These are phyloP conservation scores for Lutraria rhynchaena DNA, from an alignment of 1,140 invertebrate species.

Conservation along the genomic window DNA sequence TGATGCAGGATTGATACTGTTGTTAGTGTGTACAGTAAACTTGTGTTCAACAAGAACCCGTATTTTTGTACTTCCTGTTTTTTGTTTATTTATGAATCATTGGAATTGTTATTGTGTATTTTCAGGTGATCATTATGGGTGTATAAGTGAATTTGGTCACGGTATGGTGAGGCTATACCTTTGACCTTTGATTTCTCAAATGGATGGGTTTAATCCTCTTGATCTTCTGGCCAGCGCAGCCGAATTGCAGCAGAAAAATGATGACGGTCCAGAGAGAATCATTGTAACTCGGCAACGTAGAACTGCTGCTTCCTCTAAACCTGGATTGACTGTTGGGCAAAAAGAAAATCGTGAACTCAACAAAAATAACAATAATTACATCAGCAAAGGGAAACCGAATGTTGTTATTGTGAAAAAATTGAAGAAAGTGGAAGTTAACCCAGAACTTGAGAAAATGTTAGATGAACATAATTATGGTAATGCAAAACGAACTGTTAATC, in stretches of 20 bases:
- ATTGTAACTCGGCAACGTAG: conserved; percentile 21
- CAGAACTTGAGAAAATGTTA: conserved; percentile 69
- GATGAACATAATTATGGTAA: conserved; percentile 72
- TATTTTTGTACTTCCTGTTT: too few relatives aligned
- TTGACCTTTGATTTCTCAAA: conserved; percentile 8
- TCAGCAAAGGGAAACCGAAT: conserved; percentile 49
- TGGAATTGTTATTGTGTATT: too few relatives aligned
- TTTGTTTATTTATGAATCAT: too few relatives aligned
- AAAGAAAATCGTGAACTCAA: conserved; percentile 48
- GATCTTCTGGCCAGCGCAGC: conserved; percentile 77
- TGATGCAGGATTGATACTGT: too few relatives aligned
- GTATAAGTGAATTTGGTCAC: too few relatives aligned
- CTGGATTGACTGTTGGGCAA: not conserved
- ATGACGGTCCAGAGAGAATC: conserved; percentile 38
- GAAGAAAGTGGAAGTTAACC: conserved; percentile 51
- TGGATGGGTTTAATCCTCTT: conserved; percentile 76
- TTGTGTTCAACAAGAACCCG: too few relatives aligned
- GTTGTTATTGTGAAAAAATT: conserved; percentile 43
- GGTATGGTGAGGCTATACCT: too few relatives aligned
- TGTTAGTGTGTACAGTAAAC: too few relatives aligned
- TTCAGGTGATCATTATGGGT: too few relatives aligned
- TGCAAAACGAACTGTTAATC: conserved; percentile 42
- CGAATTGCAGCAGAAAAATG: conserved; percentile 65
- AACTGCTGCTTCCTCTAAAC: not conserved
- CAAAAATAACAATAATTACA: conserved; percentile 45